Percentiles rank a stretch among this genome's conserved stretches.
These are phyloP conservation scores for Oryzias dopingdopingensis DNA, from an alignment of 2,797 vertebrate genomes.

Conservation along the genomic window DNA sequence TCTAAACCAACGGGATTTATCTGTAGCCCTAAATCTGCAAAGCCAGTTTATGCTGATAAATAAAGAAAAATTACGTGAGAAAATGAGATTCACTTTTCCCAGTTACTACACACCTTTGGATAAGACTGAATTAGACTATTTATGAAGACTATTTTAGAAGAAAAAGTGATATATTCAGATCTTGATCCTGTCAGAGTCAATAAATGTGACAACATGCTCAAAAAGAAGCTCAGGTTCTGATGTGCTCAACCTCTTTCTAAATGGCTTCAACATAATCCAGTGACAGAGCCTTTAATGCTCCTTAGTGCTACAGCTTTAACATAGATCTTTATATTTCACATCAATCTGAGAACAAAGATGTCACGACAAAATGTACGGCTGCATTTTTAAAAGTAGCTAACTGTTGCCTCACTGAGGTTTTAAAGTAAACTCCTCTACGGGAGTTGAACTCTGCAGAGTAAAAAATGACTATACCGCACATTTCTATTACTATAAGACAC, in stretches of 20 bases:
- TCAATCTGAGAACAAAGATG: conserved; percentile 20
- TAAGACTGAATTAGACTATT: neutral
- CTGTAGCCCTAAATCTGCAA: too few relatives aligned
- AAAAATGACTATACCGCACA: too few relatives aligned
- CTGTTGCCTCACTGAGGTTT: neutral
- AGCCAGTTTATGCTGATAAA: neutral
- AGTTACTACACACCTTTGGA: neutral
- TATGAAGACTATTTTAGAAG: neutral
- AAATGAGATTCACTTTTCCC: neutral
- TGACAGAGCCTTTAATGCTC: conserved; percentile 33
- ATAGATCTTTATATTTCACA: conserved; percentile 14
- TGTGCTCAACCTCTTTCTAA: conserved; percentile 26
- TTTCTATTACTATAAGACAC: too few relatives aligned
- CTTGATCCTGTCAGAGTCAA: conserved; percentile 11
- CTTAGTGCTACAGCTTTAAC: conserved; percentile 1
- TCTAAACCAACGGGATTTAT: too few relatives aligned
- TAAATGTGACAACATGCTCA: conserved; percentile 6
- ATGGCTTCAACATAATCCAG: conserved; percentile 40
- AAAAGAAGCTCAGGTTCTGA: conserved; percentile 18
- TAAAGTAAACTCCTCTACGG: neutral
- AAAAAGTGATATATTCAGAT: conserved; percentile 12
- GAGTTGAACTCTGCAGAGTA: too few relatives aligned
- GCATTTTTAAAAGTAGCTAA: neutral
- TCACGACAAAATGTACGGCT: conserved; percentile 20
- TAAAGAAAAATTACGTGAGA: neutral